Base-by-base conservation (phyloP, 2,888 invertebrate genomes). In the Dermolepida albohirtum region DNA sequence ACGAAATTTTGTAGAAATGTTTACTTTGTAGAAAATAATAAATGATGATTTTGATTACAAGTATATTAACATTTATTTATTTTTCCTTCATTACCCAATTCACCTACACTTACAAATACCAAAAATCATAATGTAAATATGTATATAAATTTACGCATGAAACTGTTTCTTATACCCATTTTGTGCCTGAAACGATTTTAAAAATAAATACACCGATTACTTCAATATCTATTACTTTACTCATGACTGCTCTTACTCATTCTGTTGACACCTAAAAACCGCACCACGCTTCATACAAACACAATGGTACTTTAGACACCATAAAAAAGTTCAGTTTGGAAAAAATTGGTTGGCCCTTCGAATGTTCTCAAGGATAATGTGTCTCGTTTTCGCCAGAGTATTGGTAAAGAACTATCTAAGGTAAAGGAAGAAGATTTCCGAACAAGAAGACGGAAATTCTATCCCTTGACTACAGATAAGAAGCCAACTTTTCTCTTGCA, bases 401-500 rank as follows among this genome's bases (percentile, higher is more conserved):
- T 82, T 68, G 78, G 80, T 84, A 79, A 66, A 22, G 52, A 39
- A 22, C 41, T 64, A 7, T 43, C 65, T 74, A 83, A 73, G 79
- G 79, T 68, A 75, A 83, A 75, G 75, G 81, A 85, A 12, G 90
- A 90, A 68, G 89, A 89, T 70, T 86, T 89, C 1, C 89, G 88
- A 78, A 83, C 85, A 12, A 85, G 88, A 44, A 86, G 93, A 71
- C 87, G 92, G 76, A 89, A 91, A 77, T 87, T 95, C 70, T 95
- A 94, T 79, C 87, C 93, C 72, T 84, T 94, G 63, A 88, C 90
- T 62, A 93, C 93, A 0, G 95, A 95, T 78, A 93, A 94, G 75
- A 91, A 91, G 70, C 92, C 93, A 0, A 86, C 87, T 66, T 93
- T 95, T 83, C 93, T 93, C 0, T 86, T 91, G 66, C 93, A 94